Evolutionary conservation across 2,113 vertebrate genomes (phyloP).

Genomic region (Eulemur rufifrons): DNA sequence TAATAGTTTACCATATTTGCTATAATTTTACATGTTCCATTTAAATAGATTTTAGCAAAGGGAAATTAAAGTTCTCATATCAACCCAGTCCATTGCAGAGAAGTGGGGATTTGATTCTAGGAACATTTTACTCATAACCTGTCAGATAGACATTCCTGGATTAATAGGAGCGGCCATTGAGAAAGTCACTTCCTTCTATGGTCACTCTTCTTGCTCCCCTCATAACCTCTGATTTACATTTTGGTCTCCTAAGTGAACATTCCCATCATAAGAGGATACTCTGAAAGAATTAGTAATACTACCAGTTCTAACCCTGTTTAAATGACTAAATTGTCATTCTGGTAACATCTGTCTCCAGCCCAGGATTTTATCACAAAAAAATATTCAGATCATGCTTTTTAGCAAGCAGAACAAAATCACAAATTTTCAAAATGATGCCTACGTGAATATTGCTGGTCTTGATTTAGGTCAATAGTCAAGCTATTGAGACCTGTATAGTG

Average conservation of each 20-base stretch:
- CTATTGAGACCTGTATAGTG: not conserved
- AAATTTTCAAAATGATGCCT: not conserved
- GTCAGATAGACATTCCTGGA: not conserved
- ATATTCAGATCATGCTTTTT: not conserved
- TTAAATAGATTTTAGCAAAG: not conserved
- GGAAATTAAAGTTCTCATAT: not conserved
- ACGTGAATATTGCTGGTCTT: not conserved
- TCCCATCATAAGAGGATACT: not conserved
- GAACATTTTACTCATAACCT: not conserved
- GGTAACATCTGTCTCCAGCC: not conserved
- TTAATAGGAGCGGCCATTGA: not conserved
- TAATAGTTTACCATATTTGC: not conserved
- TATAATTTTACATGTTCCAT: not conserved
- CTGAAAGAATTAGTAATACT: not conserved
- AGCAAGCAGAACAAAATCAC: not conserved
- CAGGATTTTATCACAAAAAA: not conserved
- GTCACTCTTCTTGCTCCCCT: not conserved
- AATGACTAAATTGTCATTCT: not conserved
- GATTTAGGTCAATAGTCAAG: not conserved
- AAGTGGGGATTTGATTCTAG: not conserved
- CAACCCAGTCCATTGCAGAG: not conserved
- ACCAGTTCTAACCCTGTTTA: not conserved
- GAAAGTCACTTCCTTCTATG: not conserved
- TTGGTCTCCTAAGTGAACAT: not conserved
- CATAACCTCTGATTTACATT: not conserved